Evolutionary conservation across 35 echinoderm and acorn worm species (phyloP).

Genomic region (Lytechinus variegatus): DNA sequence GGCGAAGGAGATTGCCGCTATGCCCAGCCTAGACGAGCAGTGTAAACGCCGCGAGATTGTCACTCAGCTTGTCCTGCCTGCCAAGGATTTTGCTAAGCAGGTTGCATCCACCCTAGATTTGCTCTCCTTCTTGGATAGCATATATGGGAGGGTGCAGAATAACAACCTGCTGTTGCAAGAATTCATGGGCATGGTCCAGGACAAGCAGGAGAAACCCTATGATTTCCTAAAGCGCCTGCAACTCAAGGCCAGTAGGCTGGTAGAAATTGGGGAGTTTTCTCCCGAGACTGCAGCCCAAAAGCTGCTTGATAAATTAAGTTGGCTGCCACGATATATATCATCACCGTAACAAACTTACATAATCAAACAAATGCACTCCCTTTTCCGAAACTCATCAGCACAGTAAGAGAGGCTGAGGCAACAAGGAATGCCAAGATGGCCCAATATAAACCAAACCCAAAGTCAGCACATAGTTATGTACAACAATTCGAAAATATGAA

Average conservation of each 20-base stretch:
- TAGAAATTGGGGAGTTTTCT: not conserved
- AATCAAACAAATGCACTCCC: not conserved
- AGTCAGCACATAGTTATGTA: too few species aligned
- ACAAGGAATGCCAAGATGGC: not conserved
- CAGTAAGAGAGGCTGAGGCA: not conserved
- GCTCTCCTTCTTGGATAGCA: not conserved
- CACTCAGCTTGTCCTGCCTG: not conserved
- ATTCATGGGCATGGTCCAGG: conserved; percentile 1
- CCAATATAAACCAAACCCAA: too few species aligned
- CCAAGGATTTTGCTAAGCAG: conserved; percentile 24
- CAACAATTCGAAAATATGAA: too few species aligned
- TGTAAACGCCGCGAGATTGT: not conserved
- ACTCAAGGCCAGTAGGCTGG: not conserved
- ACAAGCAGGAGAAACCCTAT: not conserved
- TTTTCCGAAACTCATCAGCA: not conserved
- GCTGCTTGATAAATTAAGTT: not conserved
- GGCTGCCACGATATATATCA: not conserved
- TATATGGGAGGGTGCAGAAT: not conserved
- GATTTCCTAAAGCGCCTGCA: not conserved
- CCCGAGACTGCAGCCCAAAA: not conserved
- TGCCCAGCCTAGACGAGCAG: not conserved
- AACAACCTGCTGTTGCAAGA: not conserved
- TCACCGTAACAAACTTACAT: not conserved
- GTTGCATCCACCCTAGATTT: not conserved
- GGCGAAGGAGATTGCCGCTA: not conserved